Evolutionary conservation across 2,888 invertebrate genomes (phyloP).

Genomic region (Endotricha flammealis): DNA sequence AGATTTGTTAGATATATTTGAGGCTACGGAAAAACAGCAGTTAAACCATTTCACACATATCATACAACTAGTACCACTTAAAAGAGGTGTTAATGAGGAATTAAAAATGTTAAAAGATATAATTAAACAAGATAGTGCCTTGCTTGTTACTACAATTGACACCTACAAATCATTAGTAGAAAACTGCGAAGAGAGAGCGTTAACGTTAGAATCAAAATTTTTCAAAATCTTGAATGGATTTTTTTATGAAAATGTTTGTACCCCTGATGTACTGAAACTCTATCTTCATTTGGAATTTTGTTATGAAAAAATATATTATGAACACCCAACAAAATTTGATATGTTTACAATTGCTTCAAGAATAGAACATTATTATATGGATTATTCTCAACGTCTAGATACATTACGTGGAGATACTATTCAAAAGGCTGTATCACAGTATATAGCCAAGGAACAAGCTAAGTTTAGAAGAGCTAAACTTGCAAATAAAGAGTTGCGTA

Average conservation of each 20-base stretch:
- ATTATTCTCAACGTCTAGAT: constrained; percentile 73
- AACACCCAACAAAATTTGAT: constrained; percentile 77
- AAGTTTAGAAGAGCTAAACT: constrained; percentile 71
- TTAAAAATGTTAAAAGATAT: constrained; percentile 61
- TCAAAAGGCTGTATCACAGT: constrained; percentile 67
- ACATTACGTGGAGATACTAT: constrained; percentile 73
- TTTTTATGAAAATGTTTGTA: constrained; percentile 76
- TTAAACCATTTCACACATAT: constrained; percentile 80
- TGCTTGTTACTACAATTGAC: constrained; percentile 38
- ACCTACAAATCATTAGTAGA: constrained; percentile 39
- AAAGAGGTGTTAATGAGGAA: constrained; percentile 63
- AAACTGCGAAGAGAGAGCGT: constrained; percentile 71
- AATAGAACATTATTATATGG: constrained; percentile 77
- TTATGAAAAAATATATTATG: constrained; percentile 77
- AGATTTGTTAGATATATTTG: constrained; percentile 77
- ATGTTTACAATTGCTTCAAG: constrained; percentile 76
- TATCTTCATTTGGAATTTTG: constrained; percentile 80
- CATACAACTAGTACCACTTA: constrained; percentile 73
- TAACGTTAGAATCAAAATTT: constrained; percentile 72
- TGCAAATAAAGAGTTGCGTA: constrained; percentile 77
- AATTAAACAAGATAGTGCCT: constrained; percentile 46
- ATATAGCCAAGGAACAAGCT: constrained; percentile 66
- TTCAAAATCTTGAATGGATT: constrained; percentile 73
- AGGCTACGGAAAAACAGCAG: constrained; percentile 80
- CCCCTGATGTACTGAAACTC: constrained; percentile 76